Conservation (phyloP, 2,888 invertebrate species). For the Dicyrtoma fusca region DNA sequence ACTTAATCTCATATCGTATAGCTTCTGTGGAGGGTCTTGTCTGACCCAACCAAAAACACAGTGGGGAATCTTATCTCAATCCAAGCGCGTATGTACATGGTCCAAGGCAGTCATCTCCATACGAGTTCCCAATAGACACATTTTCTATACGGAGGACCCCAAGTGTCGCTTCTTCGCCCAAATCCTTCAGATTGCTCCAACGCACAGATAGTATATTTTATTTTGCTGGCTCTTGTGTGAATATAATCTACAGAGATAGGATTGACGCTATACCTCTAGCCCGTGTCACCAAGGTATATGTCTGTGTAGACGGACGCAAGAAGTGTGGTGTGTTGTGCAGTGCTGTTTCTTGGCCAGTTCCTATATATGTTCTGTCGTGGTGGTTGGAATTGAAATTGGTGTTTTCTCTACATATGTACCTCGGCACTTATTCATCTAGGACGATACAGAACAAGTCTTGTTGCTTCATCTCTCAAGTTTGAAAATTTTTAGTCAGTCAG, state of each 20-base stretch:
- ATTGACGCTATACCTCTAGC: neutral
- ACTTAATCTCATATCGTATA: constrained; percentile 32
- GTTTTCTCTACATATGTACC: neutral
- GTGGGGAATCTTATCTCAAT: constrained; percentile 47
- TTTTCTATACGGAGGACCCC: constrained; percentile 44
- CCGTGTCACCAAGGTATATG: neutral
- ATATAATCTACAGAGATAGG: neutral
- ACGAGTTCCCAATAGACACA: constrained; percentile 42
- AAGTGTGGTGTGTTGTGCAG: neutral
- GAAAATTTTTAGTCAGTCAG: too few species aligned
- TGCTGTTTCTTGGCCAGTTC: neutral
- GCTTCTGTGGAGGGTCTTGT: constrained; percentile 49
- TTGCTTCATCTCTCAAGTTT: too few species aligned
- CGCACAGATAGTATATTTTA: neutral
- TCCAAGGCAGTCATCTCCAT: neutral
- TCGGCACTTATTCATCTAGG: neutral
- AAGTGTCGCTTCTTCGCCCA: constrained; percentile 1
- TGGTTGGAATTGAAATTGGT: neutral
- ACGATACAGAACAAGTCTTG: constrained; percentile 10
- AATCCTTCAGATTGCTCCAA: neutral
- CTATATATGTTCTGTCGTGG: neutral
- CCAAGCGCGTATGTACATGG: constrained; percentile 7
- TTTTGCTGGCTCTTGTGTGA: neutral
- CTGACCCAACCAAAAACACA: constrained; percentile 43
- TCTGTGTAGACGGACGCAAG: neutral